phyloP scores from a whole-genome alignment of 2,888 invertebrate genomes.

The Odontocerum albicorne region DNA sequence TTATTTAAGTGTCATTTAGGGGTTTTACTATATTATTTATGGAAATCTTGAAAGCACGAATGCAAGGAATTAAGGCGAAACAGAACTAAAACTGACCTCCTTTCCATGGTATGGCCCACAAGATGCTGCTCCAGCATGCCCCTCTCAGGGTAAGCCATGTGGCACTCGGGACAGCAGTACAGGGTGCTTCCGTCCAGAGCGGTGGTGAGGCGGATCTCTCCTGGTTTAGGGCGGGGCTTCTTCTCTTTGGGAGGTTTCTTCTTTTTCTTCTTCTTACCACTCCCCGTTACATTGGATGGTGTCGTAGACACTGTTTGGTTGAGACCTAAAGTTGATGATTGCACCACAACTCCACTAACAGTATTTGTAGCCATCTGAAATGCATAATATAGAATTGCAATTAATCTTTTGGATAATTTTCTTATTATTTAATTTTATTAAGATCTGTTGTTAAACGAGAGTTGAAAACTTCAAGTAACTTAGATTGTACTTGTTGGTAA shows the following conservation, averaged over 20 bases:
- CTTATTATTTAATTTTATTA: no score
- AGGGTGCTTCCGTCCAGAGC: constrained; percentile 81
- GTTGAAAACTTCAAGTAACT: no score
- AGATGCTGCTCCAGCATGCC: constrained; percentile 82
- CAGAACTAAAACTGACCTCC: constrained; percentile 61
- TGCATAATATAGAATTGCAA: neutral
- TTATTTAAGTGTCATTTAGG: no score
- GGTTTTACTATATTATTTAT: no score
- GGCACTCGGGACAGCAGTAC: constrained; percentile 86
- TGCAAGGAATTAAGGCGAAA: no score
- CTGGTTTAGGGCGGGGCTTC: constrained; percentile 82
- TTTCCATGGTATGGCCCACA: constrained; percentile 83
- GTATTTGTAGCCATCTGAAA: constrained; percentile 46
- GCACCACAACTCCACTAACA: constrained; percentile 52
- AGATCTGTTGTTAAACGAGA: no score
- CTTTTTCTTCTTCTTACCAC: constrained; percentile 76
- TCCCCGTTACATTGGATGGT: constrained; percentile 42
- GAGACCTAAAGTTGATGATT: constrained; percentile 50
- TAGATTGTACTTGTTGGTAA: no score
- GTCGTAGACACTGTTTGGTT: constrained; percentile 48
- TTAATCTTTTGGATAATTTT: no score
- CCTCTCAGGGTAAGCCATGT: constrained; percentile 87
- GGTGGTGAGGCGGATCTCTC: constrained; percentile 78
- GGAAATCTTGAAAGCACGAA: no score
- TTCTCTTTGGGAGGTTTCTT: constrained; percentile 77